phyloP scores from a whole-genome alignment of 2,113 vertebrate species.

The Brienomyrus longianalis region DNA sequence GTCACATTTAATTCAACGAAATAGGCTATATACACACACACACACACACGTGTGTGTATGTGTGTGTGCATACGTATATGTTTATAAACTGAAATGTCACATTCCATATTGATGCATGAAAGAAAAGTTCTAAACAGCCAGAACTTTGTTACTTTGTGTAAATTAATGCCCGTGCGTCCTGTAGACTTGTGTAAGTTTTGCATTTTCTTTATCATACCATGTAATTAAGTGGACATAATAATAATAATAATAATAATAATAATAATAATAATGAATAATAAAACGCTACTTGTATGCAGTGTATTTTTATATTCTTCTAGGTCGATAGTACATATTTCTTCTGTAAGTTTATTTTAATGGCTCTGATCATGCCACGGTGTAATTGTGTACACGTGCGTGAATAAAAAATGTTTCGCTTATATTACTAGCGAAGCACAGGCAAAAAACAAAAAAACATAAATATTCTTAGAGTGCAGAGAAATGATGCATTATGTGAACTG shows the following conservation, averaged over 20 bases:
- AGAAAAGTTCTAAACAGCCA: conserved; percentile 11
- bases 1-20: background rate
- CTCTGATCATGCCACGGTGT: background rate
- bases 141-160: conserved; percentile 6
- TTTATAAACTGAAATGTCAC: background rate
- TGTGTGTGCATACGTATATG: background rate
- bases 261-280: background rate
- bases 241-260: background rate
- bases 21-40: background rate
- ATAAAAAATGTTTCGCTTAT: background rate
- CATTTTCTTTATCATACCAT: background rate
- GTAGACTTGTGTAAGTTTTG: background rate
- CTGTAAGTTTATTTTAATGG: background rate
- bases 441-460: background rate
- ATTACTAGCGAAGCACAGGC: background rate
- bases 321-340: background rate
- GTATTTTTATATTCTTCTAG: background rate
- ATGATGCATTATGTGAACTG: background rate
- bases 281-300: background rate
- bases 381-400: background rate
- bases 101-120: background rate
- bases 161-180: background rate
- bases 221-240: background rate
- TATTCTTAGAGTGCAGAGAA: background rate
- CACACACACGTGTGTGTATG: background rate